Percentiles rank a stretch among this genome's conserved stretches.
phyloP scores from a whole-genome alignment of 2,888 invertebrate species.

The Anthrax anthrax region DNA sequence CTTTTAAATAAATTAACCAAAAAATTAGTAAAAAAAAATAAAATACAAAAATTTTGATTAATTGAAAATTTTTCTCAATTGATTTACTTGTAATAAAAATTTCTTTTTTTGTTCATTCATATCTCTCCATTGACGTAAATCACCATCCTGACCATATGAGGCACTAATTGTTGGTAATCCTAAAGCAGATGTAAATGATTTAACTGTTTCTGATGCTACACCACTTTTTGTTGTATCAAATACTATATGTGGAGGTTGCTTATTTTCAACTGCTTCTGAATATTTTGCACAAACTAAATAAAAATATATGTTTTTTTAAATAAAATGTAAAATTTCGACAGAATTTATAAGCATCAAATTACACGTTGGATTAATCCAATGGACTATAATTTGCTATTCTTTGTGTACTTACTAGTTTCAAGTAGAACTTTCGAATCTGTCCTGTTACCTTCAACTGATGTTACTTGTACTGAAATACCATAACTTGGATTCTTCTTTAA shows the following conservation, averaged over 20 bases:
- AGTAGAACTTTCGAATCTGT: slow-evolving; percentile 56
- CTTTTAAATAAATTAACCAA: slow-evolving; percentile 5
- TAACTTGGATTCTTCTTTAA: slow-evolving; percentile 53
- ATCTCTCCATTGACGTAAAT: slow-evolving; percentile 68
- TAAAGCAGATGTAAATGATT: slow-evolving; percentile 65
- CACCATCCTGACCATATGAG: slow-evolving; percentile 73
- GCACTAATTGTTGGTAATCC: slow-evolving; percentile 71
- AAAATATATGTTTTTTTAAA: not conserved
- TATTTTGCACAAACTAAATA: slow-evolving; percentile 56
- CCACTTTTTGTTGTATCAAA: slow-evolving; percentile 73
- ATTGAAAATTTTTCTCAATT: not conserved
- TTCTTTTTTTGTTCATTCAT: slow-evolving; percentile 52
- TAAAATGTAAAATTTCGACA: too few species aligned
- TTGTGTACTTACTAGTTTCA: slow-evolving; percentile 52
- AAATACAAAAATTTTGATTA: too few species aligned
- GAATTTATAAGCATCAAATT: too few species aligned
- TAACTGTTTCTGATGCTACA: slow-evolving; percentile 68
- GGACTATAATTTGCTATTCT: too few species aligned
- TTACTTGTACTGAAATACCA: slow-evolving; percentile 39
- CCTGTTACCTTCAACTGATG: slow-evolving; percentile 53
- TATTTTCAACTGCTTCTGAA: slow-evolving; percentile 46
- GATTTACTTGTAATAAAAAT: slow-evolving; percentile 51
- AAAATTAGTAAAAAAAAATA: too few species aligned
- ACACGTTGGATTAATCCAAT: too few species aligned
- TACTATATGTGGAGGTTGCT: slow-evolving; percentile 60